Evolutionary conservation across 2,113 vertebrate genomes (phyloP), one percentile per base, ranked within the genome.

Genomic region (Aleadryas rufinucha): DNA sequence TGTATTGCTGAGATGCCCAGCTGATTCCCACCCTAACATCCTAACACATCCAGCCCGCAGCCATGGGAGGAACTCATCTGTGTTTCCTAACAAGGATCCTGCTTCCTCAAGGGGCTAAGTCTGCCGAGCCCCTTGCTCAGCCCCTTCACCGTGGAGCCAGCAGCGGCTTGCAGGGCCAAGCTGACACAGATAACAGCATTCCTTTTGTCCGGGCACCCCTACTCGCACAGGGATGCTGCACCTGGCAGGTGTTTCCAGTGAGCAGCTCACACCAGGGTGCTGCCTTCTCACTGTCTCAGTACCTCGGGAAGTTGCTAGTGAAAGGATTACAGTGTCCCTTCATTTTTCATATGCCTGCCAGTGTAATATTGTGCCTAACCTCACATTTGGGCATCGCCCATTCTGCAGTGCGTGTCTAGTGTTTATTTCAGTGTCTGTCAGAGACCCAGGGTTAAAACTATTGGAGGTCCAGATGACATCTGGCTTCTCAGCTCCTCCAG

Each of bases 391-490:
- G 91, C 95, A 97, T 96, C 16, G 66, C 84, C 95, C 88, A 56
- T 95, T 97, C 94, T 56, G 79, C 27, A 3, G 78, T 41, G 53
- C 75, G 35, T 24, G 31, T 93, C 88, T 95, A 13, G 13, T 92
- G 79, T 97, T 98, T 96, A 95, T 97, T 96, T 96, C 95, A 79
- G 92, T 93, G 95, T 89, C 95, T 98, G 98, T 98, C 95, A 96
- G 96, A 98, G 98, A 98, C 97, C 97, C 96, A 92, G 98, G 97
- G 98, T 98, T 98, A 98, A 98, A 97, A 97, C 98, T 97, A 98
- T 94, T 90, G 97, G 98, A 97, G 97, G 98, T 98, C 98, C 98
- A 97, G 97, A 98, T 97, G 98, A 98, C 98, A 98, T 98, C 98
- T 98, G 98, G 98, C 98, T 98, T 97, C 97, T 94, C 94, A 95